Evolutionary conservation across 2,797 vertebrate genomes (phyloP), one percentile per base, ranked within the genome.

Genomic region (Setipinna tenuifilis): DNA sequence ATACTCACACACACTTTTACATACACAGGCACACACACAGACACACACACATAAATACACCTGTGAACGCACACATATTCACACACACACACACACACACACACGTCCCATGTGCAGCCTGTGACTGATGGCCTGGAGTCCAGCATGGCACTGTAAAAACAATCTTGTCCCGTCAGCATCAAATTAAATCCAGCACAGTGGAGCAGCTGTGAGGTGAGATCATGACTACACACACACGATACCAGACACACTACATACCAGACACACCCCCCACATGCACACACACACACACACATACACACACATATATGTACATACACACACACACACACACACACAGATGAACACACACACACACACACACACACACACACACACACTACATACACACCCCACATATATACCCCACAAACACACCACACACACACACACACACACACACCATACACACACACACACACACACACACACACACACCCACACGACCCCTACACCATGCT

Each of bases 331-430:
- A 21, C 59, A 61, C 59, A 19, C 14, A n/a, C 61, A 65, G 3
- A 65, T 5, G 23, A 1, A 65, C 61, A 65, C 61, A 65, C 61
- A 71, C 65, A 71, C 65, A 71, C 65, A 71, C 65, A 71, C 28
- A 71, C 28, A 71, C 28, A 31, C 11, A 48, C 46, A 48, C 46
- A 48, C 46, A 48, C 46, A 48, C 46, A 48, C 46, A 48, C n/a
- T 2, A 68, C 65, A 68, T 25, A 68, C 65, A 68, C 23, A 65
- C 1, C 2, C n/a, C 68, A 75, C 28, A 75, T 23, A 75, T 10
- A 75, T 14, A 75, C 28, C 17, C 14, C 50, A 54, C 46, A 48
- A 3, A 48, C 46, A 48, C 50, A 54, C 7, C 50, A 54, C 7
- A 54, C 50, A 9, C 50, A 54, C 50, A 54, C 50, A 54, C 50